A percentile compares a stretch with the other conserved stretches of the same genome.
phyloP scores from a whole-genome alignment of 2,888 invertebrate genomes.

The Aspidiotus destructor region DNA sequence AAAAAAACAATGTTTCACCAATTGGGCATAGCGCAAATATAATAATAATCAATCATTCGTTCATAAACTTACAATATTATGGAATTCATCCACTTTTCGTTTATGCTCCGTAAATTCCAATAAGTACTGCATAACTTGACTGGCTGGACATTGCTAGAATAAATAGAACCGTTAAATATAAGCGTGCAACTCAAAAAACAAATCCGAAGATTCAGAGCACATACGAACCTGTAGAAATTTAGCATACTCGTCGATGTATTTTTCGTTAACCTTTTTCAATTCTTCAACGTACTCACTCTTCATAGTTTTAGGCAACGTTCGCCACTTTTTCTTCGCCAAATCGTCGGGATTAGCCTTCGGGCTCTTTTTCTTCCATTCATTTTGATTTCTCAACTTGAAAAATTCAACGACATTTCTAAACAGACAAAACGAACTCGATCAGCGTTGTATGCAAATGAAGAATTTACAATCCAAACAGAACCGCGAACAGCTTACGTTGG shows the following conservation, averaged over 20 bases:
- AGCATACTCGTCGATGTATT: not conserved
- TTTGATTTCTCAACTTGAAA: constrained; percentile 20
- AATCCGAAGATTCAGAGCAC: not conserved
- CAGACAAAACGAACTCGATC: not conserved
- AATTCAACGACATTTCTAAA: constrained; percentile 32
- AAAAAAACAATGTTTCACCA: too few species aligned
- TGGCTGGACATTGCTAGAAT: constrained; percentile 5
- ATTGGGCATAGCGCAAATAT: too few species aligned
- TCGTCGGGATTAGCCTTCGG: not conserved
- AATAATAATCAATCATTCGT: too few species aligned
- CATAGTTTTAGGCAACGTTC: constrained; percentile 10
- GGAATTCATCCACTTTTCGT: not conserved
- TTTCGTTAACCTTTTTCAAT: constrained; percentile 27
- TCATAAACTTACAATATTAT: not conserved
- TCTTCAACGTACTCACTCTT: constrained; percentile 19
- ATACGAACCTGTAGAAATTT: constrained; percentile 2
- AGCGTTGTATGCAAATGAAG: not conserved
- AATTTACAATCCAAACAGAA: not conserved
- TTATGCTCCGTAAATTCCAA: not conserved
- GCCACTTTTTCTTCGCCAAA: constrained; percentile 30
- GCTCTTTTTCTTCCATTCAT: constrained; percentile 27
- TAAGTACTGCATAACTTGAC: not conserved
- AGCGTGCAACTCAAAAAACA: not conserved
- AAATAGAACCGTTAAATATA: not conserved
- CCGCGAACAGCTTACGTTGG: constrained; percentile 26